phyloP scores from a whole-genome alignment of 2,888 invertebrate genomes.

The Julus scandinavius region DNA sequence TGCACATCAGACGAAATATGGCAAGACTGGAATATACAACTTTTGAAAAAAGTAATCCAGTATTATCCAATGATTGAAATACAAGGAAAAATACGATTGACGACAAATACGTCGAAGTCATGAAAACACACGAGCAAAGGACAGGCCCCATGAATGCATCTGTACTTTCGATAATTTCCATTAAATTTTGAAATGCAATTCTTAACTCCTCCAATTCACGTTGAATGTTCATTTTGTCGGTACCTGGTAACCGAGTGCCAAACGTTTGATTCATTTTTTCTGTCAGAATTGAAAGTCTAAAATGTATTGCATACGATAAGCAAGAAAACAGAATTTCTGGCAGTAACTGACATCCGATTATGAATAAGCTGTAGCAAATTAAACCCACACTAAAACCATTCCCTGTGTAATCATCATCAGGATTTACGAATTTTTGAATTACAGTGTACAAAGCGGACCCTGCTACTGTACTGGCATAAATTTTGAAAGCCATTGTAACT shows the following conservation, averaged over 20 bases:
- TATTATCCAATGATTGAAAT: neutral
- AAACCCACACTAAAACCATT: neutral
- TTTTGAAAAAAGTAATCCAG: neutral
- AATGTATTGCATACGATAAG: neutral
- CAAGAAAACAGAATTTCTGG: conserved; percentile 1
- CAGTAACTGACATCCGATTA: neutral
- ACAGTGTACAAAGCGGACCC: neutral
- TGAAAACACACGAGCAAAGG: neutral
- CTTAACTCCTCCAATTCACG: neutral
- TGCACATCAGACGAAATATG: neutral
- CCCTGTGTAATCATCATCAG: conserved; percentile 7
- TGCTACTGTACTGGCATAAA: neutral
- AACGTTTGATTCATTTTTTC: neutral
- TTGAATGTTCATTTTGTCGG: neutral
- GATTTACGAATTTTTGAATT: neutral
- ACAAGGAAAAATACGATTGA: neutral
- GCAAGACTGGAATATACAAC: neutral
- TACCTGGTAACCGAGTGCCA: neutral
- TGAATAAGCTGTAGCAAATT: neutral
- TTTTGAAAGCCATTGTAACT: neutral
- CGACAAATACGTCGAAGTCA: neutral
- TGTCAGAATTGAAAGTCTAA: neutral
- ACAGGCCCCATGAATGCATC: neutral
- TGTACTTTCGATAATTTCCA: neutral
- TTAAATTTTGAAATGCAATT: neutral